Conservation (phyloP, 1,140 invertebrate genomes). For the Nasonia longicornis region DNA sequence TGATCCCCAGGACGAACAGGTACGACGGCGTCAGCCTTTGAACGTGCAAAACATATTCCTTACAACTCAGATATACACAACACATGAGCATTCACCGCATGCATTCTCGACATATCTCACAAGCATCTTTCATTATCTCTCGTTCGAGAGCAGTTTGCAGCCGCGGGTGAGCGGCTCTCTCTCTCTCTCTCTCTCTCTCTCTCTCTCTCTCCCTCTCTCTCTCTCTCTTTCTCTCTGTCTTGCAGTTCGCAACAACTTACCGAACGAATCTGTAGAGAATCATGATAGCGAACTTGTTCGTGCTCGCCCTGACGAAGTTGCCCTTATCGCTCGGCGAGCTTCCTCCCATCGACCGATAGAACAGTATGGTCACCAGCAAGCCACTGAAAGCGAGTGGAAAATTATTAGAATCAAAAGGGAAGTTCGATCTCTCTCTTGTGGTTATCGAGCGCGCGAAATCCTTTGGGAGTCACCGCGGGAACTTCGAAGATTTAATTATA, state of each 20-base stretch:
- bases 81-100: background rate
- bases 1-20: conserved; percentile 81
- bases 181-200: background rate
- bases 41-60: conserved; percentile 24
- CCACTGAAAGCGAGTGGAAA: conserved; percentile 70
- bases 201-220: background rate
- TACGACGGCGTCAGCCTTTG: conserved; percentile 83
- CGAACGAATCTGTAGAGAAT: conserved; percentile 77
- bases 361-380: conserved; percentile 80
- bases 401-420: conserved; percentile 20
- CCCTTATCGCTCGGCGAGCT: conserved; percentile 62
- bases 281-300: conserved; percentile 71
- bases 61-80: background rate
- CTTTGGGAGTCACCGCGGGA: background rate
- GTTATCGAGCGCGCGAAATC: background rate
- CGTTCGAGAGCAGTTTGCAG: background rate
- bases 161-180: background rate
- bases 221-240: background rate
- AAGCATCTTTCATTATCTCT: conserved; percentile 7
- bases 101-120: background rate
- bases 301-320: conserved; percentile 63
- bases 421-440: background rate
- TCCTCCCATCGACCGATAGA: conserved; percentile 74
- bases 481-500: conserved; percentile 5
- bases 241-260: conserved; percentile 55